Conservation (phyloP, 2,888 invertebrate genomes). For the Steinernema hermaphroditum region DNA sequence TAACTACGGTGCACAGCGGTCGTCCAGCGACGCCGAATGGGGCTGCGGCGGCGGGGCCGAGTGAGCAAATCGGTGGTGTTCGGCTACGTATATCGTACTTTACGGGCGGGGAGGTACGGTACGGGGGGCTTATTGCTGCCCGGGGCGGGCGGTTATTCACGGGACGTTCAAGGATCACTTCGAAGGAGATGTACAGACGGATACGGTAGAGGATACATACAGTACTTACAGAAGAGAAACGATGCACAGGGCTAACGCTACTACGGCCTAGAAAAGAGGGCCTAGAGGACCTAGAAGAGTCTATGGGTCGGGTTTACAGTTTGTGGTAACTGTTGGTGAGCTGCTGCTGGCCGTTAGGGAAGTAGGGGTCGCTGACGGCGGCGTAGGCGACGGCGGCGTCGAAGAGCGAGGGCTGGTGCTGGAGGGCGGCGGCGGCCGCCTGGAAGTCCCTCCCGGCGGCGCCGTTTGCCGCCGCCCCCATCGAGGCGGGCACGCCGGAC, state of each 20-base stretch:
- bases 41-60: constrained; percentile 10
- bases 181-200: not conserved
- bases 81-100: constrained; percentile 4
- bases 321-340: constrained; percentile 25
- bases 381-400: constrained; percentile 39
- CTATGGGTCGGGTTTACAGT: not conserved
- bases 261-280: too few species aligned
- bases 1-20: constrained; percentile 6
- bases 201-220: not conserved
- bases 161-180: constrained; percentile 16
- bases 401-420: constrained; percentile 51
- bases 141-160: not conserved
- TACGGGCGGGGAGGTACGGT: constrained; percentile 27
- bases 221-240: constrained; percentile 23
- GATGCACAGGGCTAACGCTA: not conserved
- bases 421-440: constrained; percentile 46
- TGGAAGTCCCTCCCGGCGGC: constrained; percentile 3
- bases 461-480: constrained; percentile 13
- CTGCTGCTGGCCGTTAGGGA: constrained; percentile 22
- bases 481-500: constrained; percentile 16
- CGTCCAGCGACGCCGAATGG: constrained; percentile 29
- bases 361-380: constrained; percentile 27
- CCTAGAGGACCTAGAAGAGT: too few species aligned
- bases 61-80: constrained; percentile 23
- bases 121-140: constrained; percentile 23